Conservation (phyloP, 2,888 invertebrate species). For the Xylota sylvarum region DNA sequence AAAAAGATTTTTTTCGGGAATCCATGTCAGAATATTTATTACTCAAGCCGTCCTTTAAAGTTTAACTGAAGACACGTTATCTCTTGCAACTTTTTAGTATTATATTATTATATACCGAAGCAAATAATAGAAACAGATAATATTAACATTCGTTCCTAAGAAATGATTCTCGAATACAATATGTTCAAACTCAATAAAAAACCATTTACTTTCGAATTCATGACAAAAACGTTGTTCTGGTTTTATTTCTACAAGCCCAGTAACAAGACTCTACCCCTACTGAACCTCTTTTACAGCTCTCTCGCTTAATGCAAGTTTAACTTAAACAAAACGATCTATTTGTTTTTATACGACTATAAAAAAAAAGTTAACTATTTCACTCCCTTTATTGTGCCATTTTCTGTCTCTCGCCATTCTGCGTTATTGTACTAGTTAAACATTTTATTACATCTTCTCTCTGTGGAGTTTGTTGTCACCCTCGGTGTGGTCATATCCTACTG, state of each 20-base stretch:
- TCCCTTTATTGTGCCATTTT: conserved; percentile 37
- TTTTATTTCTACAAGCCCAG: conserved; percentile 7
- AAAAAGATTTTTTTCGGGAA: no score
- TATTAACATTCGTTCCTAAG: no score
- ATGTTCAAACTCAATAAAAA: no score
- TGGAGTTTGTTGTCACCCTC: conserved; percentile 51
- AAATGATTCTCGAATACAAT: no score
- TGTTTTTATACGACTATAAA: conserved; percentile 58
- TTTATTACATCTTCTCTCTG: conserved; percentile 52
- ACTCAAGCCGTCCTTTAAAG: no score
- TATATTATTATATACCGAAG: no score
- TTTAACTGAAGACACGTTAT: no score
- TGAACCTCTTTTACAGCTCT: conserved; percentile 35
- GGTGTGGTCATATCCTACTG: conserved; percentile 74
- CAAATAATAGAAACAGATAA: no score
- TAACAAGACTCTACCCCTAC: background rate
- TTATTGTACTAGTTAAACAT: conserved; percentile 61
- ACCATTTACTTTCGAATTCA: background rate
- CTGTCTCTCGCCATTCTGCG: conserved; percentile 11
- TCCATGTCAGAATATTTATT: no score
- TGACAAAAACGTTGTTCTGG: background rate
- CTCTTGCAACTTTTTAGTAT: no score
- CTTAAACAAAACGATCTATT: conserved; percentile 64
- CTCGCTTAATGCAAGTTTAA: conserved; percentile 40
- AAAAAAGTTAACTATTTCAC: conserved; percentile 47